A percentile compares a stretch with the other conserved stretches of the same genome.
Evolutionary conservation across 2,888 invertebrate genomes (phyloP).

Genomic region (Macrophya alboannulata): DNA sequence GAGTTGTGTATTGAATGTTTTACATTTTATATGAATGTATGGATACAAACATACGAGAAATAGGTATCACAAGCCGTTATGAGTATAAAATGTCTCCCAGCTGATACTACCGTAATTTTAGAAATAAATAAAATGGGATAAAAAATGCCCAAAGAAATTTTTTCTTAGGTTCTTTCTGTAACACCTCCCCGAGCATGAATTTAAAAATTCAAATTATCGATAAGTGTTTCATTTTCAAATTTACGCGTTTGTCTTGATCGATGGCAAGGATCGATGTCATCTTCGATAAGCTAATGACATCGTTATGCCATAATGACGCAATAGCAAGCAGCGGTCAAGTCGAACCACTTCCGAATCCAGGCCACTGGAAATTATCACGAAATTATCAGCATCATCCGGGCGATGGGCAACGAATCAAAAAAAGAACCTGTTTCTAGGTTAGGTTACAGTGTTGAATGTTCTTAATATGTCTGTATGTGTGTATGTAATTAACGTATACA

Average conservation of each 20-base stretch:
- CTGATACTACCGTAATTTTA: background rate
- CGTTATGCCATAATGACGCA: background rate
- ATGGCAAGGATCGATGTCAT: background rate
- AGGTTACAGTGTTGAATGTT: background rate
- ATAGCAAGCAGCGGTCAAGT: background rate
- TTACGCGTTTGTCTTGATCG: background rate
- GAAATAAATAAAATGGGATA: background rate
- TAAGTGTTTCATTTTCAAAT: background rate
- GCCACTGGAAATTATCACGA: background rate
- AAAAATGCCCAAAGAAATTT: background rate
- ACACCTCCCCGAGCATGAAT: background rate
- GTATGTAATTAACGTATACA: background rate
- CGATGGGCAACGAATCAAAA: conserved; percentile 7
- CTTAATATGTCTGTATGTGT: background rate
- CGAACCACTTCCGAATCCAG: background rate
- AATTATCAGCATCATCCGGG: background rate
- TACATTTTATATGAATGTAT: background rate
- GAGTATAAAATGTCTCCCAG: background rate
- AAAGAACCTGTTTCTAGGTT: background rate
- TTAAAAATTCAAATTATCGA: background rate
- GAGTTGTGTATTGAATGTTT: background rate
- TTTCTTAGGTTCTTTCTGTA: background rate
- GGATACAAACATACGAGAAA: background rate
- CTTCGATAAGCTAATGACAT: conserved; percentile 6
- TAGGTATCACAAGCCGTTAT: background rate